Evolutionary conservation across 2,113 vertebrate species (phyloP).

Genomic region (Gavialis gangeticus): DNA sequence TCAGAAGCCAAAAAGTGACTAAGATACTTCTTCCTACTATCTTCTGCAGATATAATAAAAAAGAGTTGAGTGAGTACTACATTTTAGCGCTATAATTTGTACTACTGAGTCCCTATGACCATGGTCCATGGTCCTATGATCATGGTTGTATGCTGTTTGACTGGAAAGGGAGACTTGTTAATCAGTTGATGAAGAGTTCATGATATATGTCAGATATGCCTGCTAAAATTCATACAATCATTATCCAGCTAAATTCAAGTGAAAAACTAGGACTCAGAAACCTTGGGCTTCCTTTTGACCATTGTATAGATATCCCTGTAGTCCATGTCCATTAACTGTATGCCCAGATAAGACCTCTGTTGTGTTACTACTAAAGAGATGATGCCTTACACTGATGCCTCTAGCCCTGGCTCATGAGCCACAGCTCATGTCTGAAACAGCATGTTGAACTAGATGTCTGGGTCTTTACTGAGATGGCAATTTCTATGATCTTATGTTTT

Average conservation of each 20-base stretch:
- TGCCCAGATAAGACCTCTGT: neutral
- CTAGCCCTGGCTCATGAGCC: neutral
- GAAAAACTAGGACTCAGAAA: neutral
- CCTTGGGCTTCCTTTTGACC: neutral
- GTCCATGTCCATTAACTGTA: neutral
- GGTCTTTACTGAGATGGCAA: neutral
- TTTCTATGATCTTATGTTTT: neutral
- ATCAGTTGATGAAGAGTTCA: neutral
- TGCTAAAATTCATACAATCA: no score
- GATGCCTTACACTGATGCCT: neutral
- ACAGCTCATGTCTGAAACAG: neutral
- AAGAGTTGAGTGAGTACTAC: neutral
- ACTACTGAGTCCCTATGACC: neutral
- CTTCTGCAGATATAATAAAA: neutral
- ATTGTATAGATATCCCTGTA: neutral
- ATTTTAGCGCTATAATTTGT: slow-evolving; percentile 9
- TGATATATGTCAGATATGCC: neutral
- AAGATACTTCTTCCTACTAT: neutral
- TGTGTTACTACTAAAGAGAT: neutral
- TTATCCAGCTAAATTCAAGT: neutral
- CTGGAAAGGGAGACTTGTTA: neutral
- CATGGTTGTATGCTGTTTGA: neutral
- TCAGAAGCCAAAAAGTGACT: neutral
- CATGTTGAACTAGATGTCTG: neutral
- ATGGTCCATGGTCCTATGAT: neutral